Evolutionary conservation across 2,113 vertebrate genomes (phyloP), one percentile per base, ranked within the genome.

Genomic region (Strigops habroptila): DNA sequence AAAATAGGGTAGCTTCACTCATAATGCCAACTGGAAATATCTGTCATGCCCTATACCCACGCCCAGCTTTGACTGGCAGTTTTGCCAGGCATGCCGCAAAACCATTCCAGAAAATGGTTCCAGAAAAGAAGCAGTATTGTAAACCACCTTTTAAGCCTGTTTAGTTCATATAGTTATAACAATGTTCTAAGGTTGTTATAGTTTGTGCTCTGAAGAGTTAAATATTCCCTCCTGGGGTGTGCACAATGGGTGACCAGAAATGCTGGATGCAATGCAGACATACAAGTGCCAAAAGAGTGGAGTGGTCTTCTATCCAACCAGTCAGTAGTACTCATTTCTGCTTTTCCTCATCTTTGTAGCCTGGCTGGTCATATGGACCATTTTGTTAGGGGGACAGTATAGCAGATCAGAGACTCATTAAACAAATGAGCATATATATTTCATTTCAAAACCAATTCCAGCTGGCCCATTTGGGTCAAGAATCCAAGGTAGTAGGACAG

Each of bases 151-250:
- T 74, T 33, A 86, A 70, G 21, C 3, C 8, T 33, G 2, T 27
- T 92, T 46, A 31, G 5, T 73, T 91, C 80, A 49, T 16, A 55
- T 28, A 57, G 3, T 18, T 67, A 41, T 30, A 70, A n/a, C 1
- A 4, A 10, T 4, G 14, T 83, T 5, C 5, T 73, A 55, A 63
- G 7, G 23, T 12, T 0, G 0, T 46, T 76, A 28, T 4, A 51
- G 3, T 64, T 68, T 51, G 3, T 71, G 8, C 10, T 60, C 33
- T 74, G 41, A 71, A 55, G 43, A 88, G 4, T 57, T 83, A 76
- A 83, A 41, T 64, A 80, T 37, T 68, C 3, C 5, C 3, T 69
- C 33, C 37, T 69, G 18, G 3, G 1, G 3, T 30, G 3, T 33
- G 4, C 16, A 22, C 9, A 33, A 13, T 30, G 6, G 4, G 3